Evolutionary conservation across 2,797 vertebrate species (phyloP), one percentile per base, ranked within the genome.

Genomic region (Platyrinchus mystaceus): DNA sequence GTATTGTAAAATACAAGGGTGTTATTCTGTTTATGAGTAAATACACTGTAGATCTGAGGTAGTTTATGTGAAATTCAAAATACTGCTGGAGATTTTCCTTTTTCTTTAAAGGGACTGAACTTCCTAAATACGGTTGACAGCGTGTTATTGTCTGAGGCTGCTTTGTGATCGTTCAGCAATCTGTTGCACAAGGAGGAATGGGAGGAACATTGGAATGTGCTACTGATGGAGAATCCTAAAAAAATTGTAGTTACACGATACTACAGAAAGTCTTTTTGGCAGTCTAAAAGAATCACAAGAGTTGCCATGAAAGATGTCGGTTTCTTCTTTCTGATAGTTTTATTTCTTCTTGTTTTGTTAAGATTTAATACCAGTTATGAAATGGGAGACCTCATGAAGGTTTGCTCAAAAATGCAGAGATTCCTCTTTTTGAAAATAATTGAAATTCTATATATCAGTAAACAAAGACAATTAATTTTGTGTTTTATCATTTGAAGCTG

Each of bases 1-100:
- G 5, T 52, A 20, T 41, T 50, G 17, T 75, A 73, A n/a, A 0
- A 0, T 41, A 3, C 2, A 56, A 59, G 16, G 3, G 10, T 39
- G 5, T 69, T 62, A 18, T 7, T 62, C 20, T 52, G 23, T 8
- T 49, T 69, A 7, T 10, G 13, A 47, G 70, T 78, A 58, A n/a
- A 59, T 50, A 21, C 4, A 10, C 44, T 55, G 32, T 26, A 73
- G 21, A 4, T 66, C 9, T 82, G 14, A 50, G 26, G 28, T 37
- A 26, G 18, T 55, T 14, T 52, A 2, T 32, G 19, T 58, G 82
- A 76, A 84, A 83, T 50, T 49, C 27, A 71, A 44, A 82, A 27
- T 68, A 43, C 17, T 67, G 14, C 32, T 84, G n/a, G 34, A 79
- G 26, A 47, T 36, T 41, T 37, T 55, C 10, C 9, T 15, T 19